Evolutionary conservation across 2,888 invertebrate genomes (phyloP).

Genomic region (Agonopterix heracliana): DNA sequence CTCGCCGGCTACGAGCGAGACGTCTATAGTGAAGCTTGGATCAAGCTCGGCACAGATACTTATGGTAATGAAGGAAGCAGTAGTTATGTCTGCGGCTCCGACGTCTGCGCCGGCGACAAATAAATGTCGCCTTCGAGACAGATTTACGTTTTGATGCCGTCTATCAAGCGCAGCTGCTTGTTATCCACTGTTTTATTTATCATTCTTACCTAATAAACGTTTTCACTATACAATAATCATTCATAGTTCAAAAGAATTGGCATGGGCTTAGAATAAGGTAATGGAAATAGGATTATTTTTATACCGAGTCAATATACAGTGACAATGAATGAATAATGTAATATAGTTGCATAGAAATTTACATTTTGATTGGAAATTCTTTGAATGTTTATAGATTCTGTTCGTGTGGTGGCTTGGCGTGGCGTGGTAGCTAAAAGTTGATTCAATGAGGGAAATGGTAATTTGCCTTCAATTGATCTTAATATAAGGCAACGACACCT

Average conservation of each 20-base stretch:
- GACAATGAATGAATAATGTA: slow-evolving; percentile 29
- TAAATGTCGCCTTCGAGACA: slow-evolving; percentile 24
- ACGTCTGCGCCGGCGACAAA: slow-evolving; percentile 26
- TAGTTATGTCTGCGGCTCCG: slow-evolving; percentile 20
- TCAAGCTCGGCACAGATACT: slow-evolving; percentile 4
- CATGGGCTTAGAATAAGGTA: neutral
- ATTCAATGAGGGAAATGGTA: slow-evolving; percentile 33
- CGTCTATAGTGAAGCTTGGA: neutral
- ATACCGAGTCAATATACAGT: slow-evolving; percentile 3
- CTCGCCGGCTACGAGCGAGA: slow-evolving; percentile 1
- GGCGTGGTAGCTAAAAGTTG: slow-evolving; percentile 32
- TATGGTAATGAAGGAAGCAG: slow-evolving; percentile 36
- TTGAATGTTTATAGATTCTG: slow-evolving; percentile 34
- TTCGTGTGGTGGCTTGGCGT: slow-evolving; percentile 16
- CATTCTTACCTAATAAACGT: neutral
- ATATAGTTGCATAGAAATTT: slow-evolving; percentile 45
- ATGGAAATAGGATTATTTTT: neutral
- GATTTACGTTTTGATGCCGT: slow-evolving; percentile 19
- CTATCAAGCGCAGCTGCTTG: slow-evolving; percentile 9
- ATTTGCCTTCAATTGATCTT: neutral
- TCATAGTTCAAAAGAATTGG: too few species aligned
- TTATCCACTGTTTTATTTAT: neutral
- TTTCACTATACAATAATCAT: neutral
- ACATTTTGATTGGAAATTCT: slow-evolving; percentile 65
- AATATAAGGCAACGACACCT: slow-evolving; percentile 17